Conservation (phyloP, 2,888 invertebrate genomes). For the Amiota minor region DNA sequence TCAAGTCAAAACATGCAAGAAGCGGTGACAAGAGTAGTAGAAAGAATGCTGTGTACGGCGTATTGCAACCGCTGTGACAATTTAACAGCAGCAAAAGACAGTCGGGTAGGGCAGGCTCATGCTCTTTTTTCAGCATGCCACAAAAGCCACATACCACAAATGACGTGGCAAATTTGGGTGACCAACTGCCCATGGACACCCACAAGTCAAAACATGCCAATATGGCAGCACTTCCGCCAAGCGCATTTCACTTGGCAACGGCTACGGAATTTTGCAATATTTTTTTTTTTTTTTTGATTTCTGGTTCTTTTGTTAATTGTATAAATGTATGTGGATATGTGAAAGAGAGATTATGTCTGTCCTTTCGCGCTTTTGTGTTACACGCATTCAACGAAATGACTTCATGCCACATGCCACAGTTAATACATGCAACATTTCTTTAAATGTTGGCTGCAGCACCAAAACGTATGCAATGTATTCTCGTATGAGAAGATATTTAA, state of each 20-base stretch:
- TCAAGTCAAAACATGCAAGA: slow-evolving; percentile 64
- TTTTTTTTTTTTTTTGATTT: too few species aligned
- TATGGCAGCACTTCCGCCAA: slow-evolving; percentile 56
- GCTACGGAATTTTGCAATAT: too few species aligned
- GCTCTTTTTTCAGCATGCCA: not conserved
- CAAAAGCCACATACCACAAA: slow-evolving; percentile 18
- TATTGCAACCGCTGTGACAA: slow-evolving; percentile 5
- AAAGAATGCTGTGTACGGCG: not conserved
- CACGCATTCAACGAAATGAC: too few species aligned
- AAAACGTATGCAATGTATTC: too few species aligned
- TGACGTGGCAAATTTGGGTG: too few species aligned
- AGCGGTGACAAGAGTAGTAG: slow-evolving; percentile 17
- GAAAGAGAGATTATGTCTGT: not conserved
- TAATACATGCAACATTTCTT: too few species aligned
- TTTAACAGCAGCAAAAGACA: slow-evolving; percentile 20
- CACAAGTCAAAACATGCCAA: slow-evolving; percentile 49
- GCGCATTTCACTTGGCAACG: not conserved
- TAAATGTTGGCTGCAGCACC: too few species aligned
- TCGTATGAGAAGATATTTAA: too few species aligned
- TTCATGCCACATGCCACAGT: too few species aligned
- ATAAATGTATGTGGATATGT: not conserved
- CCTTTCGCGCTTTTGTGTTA: not conserved
- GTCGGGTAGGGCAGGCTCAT: not conserved
- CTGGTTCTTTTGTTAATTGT: not conserved
- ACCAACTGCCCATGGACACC: slow-evolving; percentile 1